phyloP scores from a whole-genome alignment of 2,888 invertebrate species.

The Eupithecia abbreviata region DNA sequence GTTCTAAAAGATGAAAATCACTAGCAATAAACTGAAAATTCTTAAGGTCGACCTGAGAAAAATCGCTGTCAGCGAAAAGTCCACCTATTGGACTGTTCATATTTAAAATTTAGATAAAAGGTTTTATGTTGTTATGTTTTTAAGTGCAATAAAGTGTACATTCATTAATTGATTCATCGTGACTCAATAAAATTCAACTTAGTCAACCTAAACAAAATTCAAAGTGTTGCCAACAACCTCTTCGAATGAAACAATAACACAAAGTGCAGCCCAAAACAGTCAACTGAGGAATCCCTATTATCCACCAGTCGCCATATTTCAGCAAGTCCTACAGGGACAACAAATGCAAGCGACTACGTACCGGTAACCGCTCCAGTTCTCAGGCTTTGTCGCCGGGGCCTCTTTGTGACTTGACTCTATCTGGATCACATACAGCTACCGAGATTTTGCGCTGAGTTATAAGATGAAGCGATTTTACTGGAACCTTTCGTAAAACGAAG shows the following conservation, averaged over 20 bases:
- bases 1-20: background rate
- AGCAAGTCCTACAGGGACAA: slow-evolving; percentile 40
- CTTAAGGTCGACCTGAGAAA: no score
- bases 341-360: slow-evolving; percentile 57
- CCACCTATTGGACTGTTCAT: no score
- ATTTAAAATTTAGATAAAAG: no score
- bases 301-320: slow-evolving; percentile 11
- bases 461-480: slow-evolving; percentile 20
- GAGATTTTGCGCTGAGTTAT: slow-evolving; percentile 43
- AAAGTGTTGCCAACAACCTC: background rate
- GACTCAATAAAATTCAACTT: background rate
- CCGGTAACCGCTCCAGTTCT: slow-evolving; percentile 72
- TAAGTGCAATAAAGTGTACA: no score
- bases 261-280: slow-evolving; percentile 12
- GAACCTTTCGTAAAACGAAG: background rate
- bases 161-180: background rate
- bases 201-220: background rate
- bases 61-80: no score
- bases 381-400: slow-evolving; percentile 64
- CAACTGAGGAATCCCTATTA: slow-evolving; percentile 11
- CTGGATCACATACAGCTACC: slow-evolving; percentile 66
- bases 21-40: background rate
- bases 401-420: slow-evolving; percentile 70
- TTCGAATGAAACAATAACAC: background rate
- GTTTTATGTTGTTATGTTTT: no score